Evolutionary conservation across 2,113 vertebrate genomes (phyloP).

Genomic region (Lophochroa leadbeateri): DNA sequence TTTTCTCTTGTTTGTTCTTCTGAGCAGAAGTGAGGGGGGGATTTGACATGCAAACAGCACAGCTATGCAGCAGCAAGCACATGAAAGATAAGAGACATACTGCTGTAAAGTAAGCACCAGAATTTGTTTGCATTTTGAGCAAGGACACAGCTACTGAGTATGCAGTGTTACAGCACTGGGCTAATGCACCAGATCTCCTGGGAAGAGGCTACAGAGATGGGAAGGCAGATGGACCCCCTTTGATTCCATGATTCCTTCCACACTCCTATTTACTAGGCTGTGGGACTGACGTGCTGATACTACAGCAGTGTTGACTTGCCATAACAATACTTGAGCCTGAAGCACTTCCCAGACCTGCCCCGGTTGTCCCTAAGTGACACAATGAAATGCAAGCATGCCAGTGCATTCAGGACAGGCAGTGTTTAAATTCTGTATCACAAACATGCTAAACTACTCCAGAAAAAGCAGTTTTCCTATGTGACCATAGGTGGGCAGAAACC

Average conservation of each 20-base stretch:
- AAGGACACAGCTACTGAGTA: not conserved
- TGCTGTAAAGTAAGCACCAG: not conserved
- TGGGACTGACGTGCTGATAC: not conserved
- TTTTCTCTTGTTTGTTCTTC: not conserved
- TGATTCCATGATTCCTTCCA: not conserved
- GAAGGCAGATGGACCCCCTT: not conserved
- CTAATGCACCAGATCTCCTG: not conserved
- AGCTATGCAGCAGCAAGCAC: not conserved
- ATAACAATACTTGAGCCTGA: not conserved
- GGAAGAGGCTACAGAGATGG: not conserved
- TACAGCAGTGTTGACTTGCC: not conserved
- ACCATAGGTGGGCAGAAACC: not conserved
- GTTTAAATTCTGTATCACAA: not conserved
- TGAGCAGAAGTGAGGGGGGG: not conserved
- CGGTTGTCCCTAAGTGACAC: not conserved
- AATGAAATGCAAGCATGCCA: not conserved
- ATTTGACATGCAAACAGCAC: conserved; percentile 10
- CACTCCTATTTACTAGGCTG: not conserved
- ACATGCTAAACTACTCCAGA: not conserved
- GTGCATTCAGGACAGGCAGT: not conserved
- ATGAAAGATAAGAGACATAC: not conserved
- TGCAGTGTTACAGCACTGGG: not conserved
- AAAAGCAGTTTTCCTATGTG: not conserved
- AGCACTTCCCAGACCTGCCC: not conserved
- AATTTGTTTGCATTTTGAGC: not conserved